Evolutionary conservation across 2,888 invertebrate genomes (phyloP).

Genomic region (Serrognathus titanus): DNA sequence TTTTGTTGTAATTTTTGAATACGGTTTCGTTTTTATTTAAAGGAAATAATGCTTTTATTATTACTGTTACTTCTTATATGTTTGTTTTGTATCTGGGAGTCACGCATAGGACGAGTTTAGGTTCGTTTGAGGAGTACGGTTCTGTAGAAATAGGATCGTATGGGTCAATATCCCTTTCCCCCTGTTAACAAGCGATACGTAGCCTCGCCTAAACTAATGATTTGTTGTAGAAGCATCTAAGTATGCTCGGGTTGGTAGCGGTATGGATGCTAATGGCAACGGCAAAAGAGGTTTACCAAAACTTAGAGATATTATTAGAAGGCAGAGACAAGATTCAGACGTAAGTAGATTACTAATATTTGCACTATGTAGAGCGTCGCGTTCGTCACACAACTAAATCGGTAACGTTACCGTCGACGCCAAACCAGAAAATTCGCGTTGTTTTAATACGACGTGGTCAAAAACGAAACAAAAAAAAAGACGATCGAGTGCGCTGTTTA

Average conservation of each 20-base stretch:
- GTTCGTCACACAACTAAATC: too few relatives aligned
- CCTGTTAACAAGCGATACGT: constrained; percentile 3
- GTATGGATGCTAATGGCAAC: constrained; percentile 55
- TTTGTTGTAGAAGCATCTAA: constrained; percentile 7
- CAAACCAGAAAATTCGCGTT: too few relatives aligned
- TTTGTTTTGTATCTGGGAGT: too few relatives aligned
- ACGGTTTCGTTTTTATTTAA: too few relatives aligned
- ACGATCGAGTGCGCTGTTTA: too few relatives aligned
- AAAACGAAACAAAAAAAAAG: too few relatives aligned
- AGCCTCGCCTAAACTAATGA: constrained; percentile 11
- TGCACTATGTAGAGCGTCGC: not conserved
- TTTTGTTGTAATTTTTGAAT: too few relatives aligned
- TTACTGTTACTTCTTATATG: too few relatives aligned
- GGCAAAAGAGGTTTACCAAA: constrained; percentile 61
- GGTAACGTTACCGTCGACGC: too few relatives aligned
- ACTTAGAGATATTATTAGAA: constrained; percentile 59
- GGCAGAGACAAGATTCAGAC: constrained; percentile 69
- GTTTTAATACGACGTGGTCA: too few relatives aligned
- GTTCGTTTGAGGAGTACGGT: constrained; percentile 1
- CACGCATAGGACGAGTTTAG: not conserved
- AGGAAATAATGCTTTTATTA: too few relatives aligned
- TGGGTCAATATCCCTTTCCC: constrained; percentile 3
- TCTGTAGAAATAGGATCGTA: not conserved
- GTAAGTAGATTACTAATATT: constrained; percentile 51
- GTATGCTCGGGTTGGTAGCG: constrained; percentile 10